Evolutionary conservation across 64 coral and sea anemone genomes (phyloP).

Genomic region (Pachyseris speciosa): DNA sequence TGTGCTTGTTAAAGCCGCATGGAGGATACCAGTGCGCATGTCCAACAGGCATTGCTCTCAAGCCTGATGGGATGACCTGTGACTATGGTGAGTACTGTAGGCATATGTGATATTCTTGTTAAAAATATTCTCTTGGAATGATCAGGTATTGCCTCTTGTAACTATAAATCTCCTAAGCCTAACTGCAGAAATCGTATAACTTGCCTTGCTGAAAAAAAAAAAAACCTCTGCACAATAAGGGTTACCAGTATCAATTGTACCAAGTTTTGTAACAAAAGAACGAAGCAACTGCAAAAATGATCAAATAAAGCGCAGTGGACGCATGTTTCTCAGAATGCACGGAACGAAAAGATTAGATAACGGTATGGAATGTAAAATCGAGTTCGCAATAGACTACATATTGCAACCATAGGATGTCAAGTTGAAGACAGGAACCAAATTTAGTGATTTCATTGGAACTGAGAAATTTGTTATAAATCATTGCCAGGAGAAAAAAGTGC

Average conservation of each 20-base stretch:
- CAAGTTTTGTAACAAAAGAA: neutral
- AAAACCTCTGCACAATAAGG: neutral
- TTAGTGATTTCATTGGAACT: neutral
- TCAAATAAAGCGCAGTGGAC: neutral
- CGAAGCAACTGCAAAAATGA: neutral
- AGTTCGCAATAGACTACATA: neutral
- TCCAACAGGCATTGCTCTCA: slow-evolving; percentile 37
- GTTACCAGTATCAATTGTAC: neutral
- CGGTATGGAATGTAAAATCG: neutral
- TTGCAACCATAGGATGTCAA: neutral
- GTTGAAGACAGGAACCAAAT: neutral
- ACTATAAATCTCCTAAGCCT: neutral
- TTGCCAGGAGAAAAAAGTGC: no score
- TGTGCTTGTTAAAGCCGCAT: slow-evolving; percentile 51
- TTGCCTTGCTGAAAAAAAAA: neutral
- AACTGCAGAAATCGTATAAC: neutral
- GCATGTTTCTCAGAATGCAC: neutral
- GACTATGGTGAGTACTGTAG: slow-evolving; percentile 47
- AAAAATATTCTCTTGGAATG: neutral
- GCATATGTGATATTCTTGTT: neutral
- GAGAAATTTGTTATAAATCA: neutral
- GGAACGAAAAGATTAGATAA: neutral
- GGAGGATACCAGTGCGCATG: slow-evolving; percentile 55
- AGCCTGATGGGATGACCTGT: slow-evolving; percentile 47
- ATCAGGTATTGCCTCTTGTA: neutral